Percentiles rank a stretch among this genome's conserved stretches.
These are phyloP conservation scores for Ricordea florida DNA, from an alignment of 92 coral and sea anemone species.

Conservation along the genomic window DNA sequence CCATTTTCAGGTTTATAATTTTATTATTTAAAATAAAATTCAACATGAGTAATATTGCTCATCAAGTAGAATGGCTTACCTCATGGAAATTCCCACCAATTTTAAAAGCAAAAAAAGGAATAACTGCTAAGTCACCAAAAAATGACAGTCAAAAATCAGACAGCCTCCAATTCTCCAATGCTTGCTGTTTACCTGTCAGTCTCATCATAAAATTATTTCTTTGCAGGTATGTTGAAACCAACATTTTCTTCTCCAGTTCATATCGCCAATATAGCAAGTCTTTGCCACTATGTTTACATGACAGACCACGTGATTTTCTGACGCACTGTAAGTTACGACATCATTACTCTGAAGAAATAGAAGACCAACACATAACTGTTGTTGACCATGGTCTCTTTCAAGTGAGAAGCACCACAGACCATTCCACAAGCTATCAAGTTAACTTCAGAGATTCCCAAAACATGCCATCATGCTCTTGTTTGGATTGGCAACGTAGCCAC, in stretches of 20 bases:
- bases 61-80: too few species aligned
- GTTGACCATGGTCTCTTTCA: not conserved
- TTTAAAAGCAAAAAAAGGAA: too few species aligned
- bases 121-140: too few species aligned
- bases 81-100: too few species aligned
- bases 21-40: too few species aligned
- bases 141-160: too few species aligned
- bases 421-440: not conserved
- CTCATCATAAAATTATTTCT: too few species aligned
- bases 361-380: not conserved
- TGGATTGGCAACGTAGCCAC: slow-evolving; percentile 32
- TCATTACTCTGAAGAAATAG: not conserved
- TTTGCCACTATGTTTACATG: slow-evolving; percentile 20
- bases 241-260: slow-evolving; percentile 4
- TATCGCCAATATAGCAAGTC: slow-evolving; percentile 11
- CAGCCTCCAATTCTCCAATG: too few species aligned
- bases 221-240: slow-evolving; percentile 20
- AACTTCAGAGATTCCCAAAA: slow-evolving; percentile 1
- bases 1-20: too few species aligned
- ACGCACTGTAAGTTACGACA: slow-evolving; percentile 1
- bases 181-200: too few species aligned
- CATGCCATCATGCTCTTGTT: slow-evolving; percentile 29
- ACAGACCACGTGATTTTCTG: slow-evolving; percentile 21
- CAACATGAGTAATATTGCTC: too few species aligned
- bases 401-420: slow-evolving; percentile 3